These are phyloP conservation scores for Conger conger DNA, from an alignment of 2,113 vertebrate species.

Conservation along the genomic window DNA sequence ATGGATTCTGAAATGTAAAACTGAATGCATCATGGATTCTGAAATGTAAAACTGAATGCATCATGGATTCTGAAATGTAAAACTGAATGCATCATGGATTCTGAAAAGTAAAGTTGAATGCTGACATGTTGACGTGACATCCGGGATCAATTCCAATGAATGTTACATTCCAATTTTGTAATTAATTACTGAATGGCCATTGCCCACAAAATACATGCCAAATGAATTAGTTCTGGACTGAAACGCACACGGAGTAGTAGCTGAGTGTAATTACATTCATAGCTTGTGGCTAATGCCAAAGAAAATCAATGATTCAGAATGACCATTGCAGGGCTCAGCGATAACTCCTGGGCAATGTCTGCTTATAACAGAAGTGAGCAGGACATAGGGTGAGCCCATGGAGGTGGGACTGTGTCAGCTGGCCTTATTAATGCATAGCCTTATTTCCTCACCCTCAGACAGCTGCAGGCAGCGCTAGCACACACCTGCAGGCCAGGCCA, in stretches of 20 bases:
- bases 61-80: not conserved
- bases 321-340: not conserved
- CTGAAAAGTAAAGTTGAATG: conserved; percentile 1
- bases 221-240: not conserved
- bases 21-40: not conserved
- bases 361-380: not conserved
- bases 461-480: not conserved
- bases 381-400: not conserved
- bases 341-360: not conserved
- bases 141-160: not conserved
- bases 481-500: not conserved
- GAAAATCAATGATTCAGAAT: not conserved
- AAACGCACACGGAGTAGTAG: not conserved
- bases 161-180: not conserved
- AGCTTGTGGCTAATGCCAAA: not conserved
- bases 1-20: not conserved
- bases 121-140: too few relatives aligned
- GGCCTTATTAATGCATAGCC: not conserved
- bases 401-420: not conserved
- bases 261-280: not conserved
- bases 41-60: not conserved
- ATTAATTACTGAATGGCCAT: not conserved
- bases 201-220: not conserved
- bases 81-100: not conserved
- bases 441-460: not conserved